These are phyloP conservation scores for Leptonema lineaticorne DNA, from an alignment of 1,140 invertebrate species.

Conservation along the genomic window DNA sequence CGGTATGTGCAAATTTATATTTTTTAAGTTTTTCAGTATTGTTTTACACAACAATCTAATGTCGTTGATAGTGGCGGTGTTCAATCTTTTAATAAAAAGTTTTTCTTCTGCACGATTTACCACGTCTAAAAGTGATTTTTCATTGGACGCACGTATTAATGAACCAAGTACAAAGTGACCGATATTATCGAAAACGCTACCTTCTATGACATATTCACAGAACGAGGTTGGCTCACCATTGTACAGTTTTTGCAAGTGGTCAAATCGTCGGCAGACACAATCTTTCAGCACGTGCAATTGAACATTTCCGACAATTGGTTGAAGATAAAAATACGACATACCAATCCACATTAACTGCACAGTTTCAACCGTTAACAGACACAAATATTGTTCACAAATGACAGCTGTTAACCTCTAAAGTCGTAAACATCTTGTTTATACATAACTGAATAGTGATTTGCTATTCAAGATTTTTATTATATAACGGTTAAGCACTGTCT, in stretches of 20 bases:
- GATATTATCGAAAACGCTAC: conserved; percentile 57
- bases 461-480: too few species aligned
- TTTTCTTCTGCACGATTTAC: conserved; percentile 45
- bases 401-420: too few species aligned
- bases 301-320: conserved; percentile 30
- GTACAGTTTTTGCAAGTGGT: conserved; percentile 27
- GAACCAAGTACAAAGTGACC: conserved; percentile 62
- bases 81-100: conserved; percentile 46
- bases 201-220: conserved; percentile 59
- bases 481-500: too few species aligned
- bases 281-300: conserved; percentile 37
- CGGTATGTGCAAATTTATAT: conserved; percentile 37
- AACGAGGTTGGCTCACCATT: background rate
- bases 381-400: too few species aligned
- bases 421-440: too few species aligned
- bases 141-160: conserved; percentile 44
- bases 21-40: conserved; percentile 46
- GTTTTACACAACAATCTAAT: conserved; percentile 50
- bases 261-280: conserved; percentile 33
- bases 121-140: conserved; percentile 44
- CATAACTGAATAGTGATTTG: too few species aligned
- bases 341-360: too few species aligned
- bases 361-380: too few species aligned
- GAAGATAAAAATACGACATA: conserved; percentile 40
- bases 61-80: conserved; percentile 45